Conservation (phyloP, 92 coral and sea anemone genomes). For the Bergia puertoricense region DNA sequence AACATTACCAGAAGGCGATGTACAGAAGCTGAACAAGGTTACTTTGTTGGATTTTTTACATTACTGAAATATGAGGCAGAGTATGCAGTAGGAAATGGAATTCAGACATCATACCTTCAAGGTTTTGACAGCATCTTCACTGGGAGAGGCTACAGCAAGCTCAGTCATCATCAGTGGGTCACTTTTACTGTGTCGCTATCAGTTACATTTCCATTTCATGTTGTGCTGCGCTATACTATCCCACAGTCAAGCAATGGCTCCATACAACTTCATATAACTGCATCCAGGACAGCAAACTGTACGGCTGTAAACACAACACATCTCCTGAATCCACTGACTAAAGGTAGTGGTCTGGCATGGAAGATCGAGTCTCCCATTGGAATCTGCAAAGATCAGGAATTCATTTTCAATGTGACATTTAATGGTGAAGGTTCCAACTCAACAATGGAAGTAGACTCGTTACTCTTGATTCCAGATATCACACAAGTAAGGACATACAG, state of each 20-base stretch:
- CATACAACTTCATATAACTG: constrained; percentile 52
- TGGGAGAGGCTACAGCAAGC: constrained; percentile 84
- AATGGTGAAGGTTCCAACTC: constrained; percentile 50
- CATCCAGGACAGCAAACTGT: constrained; percentile 51
- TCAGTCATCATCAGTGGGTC: constrained; percentile 59
- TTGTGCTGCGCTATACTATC: constrained; percentile 70
- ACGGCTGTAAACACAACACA: constrained; percentile 36
- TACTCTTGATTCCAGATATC: constrained; percentile 69
- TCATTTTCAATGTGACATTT: constrained; percentile 70
- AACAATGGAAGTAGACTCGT: constrained; percentile 76
- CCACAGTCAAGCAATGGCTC: constrained; percentile 38
- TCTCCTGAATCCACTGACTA: constrained; percentile 29
- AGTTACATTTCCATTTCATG: constrained; percentile 45
- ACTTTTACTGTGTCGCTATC: constrained; percentile 55
- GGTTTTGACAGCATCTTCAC: constrained; percentile 75
- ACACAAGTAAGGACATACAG: constrained; percentile 55
- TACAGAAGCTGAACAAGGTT: constrained; percentile 61
- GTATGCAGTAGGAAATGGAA: constrained; percentile 68
- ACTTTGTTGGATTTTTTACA: constrained; percentile 68
- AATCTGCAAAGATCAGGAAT: constrained; percentile 59
- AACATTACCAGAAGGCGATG: constrained; percentile 79
- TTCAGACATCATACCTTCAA: constrained; percentile 60
- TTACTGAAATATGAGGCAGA: constrained; percentile 85
- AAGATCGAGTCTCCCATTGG: constrained; percentile 35
- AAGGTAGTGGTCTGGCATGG: constrained; percentile 76